Base-by-base conservation (phyloP, 2,113 vertebrate species). In the Hipposideros armiger region DNA sequence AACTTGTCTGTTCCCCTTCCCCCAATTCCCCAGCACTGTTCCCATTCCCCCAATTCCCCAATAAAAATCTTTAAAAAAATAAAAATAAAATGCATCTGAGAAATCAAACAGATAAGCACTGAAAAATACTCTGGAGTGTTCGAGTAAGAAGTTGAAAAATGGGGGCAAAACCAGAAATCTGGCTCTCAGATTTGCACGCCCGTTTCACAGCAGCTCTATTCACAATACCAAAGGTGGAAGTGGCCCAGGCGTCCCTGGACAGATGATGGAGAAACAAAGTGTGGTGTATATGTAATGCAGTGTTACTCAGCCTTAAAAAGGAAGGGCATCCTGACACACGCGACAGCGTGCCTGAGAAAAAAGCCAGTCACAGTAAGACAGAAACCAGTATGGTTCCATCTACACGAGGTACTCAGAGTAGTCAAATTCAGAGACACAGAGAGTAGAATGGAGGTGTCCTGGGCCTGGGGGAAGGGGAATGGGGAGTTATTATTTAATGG, bases 381-480 rank as follows among this genome's bases (percentile, higher is more conserved):
- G 17, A 70, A 3, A 30, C 40, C 54, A 14, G 32, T 47, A 24
- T 15, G 45, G 58, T 15, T n/a, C 42, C 70, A 36, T 62, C 60
- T 62, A 17, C 17, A 32, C 24, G 40, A 58, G 36, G 17, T 32
- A 5, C 47, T 28, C 20, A 22, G 17, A 54, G 7, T 1, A 74
- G 32, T 15, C 11, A 66, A 50, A 70, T 32, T 32, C 62, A 82
- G 1, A 83, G 17, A n/a, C 50, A 83, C 73, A 42, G 74, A 17
- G 8, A 11, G 11, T 1, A 36, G n/a, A 26, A 73, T 7, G 28
- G 66, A 22, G 36, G 50, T 16, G 30, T 54, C 7, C 0, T 36
- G 30, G 9, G 3, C 14, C 1, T 2, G 45, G 50, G 36, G 20
- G 3, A 6, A 4, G 22, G 10, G 36, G 26, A 26, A 24, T 4